phyloP scores from a whole-genome alignment of 2,113 vertebrate species.

The Anguilla rostrata region DNA sequence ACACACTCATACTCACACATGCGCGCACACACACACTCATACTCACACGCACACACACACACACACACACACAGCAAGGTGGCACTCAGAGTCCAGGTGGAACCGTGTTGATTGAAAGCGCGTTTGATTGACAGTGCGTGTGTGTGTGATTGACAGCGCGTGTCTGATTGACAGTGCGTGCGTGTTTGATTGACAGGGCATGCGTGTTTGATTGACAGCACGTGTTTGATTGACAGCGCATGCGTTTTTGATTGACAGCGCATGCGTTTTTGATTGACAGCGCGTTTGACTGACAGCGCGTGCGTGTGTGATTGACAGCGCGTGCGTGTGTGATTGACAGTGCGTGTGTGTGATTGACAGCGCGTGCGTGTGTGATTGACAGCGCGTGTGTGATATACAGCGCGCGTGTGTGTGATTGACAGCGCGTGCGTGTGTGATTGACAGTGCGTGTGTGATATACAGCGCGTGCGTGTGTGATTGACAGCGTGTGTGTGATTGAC shows the following conservation, averaged over 20 bases:
- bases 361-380: too few relatives aligned
- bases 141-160: slow-evolving; percentile 18
- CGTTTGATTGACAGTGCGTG: slow-evolving; percentile 10
- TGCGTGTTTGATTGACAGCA: not conserved
- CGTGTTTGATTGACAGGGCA: not conserved
- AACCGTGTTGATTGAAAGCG: too few relatives aligned
- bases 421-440: too few relatives aligned
- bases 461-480: too few relatives aligned
- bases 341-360: too few relatives aligned
- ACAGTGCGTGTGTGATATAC: too few relatives aligned
- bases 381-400: too few relatives aligned
- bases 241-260: too few relatives aligned
- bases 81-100: too few relatives aligned
- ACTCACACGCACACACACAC: not conserved
- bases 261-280: not conserved
- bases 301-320: slow-evolving; percentile 44
- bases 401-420: too few relatives aligned
- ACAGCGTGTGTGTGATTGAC: too few relatives aligned
- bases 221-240: not conserved
- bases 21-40: not conserved
- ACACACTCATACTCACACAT: not conserved
- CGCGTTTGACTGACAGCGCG: not conserved
- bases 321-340: slow-evolving; percentile 64
- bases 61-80: too few relatives aligned
- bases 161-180: not conserved